These are phyloP conservation scores for Acromyrmex charruanus DNA, from an alignment of 1,140 invertebrate species.

Conservation along the genomic window DNA sequence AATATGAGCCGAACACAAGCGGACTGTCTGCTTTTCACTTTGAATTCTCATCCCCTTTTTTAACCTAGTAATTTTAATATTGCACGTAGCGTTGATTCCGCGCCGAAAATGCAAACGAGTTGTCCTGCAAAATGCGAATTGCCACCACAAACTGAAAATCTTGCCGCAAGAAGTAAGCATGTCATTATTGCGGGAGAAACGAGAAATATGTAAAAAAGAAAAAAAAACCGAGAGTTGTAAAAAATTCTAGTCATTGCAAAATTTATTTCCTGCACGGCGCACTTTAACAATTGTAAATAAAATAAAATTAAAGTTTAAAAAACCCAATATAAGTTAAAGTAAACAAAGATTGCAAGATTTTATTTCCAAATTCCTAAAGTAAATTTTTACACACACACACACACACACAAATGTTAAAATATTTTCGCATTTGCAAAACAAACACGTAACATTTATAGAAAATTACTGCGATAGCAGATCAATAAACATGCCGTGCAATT, in stretches of 20 bases:
- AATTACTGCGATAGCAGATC: not conserved
- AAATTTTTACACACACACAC: not conserved
- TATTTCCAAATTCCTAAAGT: not conserved
- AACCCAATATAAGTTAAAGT: not conserved
- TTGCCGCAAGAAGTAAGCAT: slow-evolving; percentile 26
- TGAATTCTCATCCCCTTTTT: slow-evolving; percentile 30
- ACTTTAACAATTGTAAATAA: slow-evolving; percentile 6
- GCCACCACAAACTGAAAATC: slow-evolving; percentile 42
- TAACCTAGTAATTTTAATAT: slow-evolving; percentile 61
- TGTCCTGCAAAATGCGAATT: slow-evolving; percentile 17
- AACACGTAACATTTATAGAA: not conserved
- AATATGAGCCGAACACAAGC: slow-evolving; percentile 41
- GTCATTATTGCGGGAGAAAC: not conserved
- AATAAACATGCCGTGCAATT: slow-evolving; percentile 10
- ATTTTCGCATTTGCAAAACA: not conserved
- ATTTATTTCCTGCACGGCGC: not conserved
- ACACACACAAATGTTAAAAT: not conserved
- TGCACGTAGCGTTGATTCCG: slow-evolving; percentile 36
- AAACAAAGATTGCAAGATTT: not conserved
- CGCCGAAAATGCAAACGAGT: slow-evolving; percentile 57
- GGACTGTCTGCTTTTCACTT: slow-evolving; percentile 19
- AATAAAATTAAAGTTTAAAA: not conserved
- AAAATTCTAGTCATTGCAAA: not conserved
- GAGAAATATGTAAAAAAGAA: slow-evolving; percentile 3
- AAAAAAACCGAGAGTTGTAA: not conserved